Evolutionary conservation across 2,113 vertebrate species (phyloP).

Genomic region (Corythornis vintsioides): DNA sequence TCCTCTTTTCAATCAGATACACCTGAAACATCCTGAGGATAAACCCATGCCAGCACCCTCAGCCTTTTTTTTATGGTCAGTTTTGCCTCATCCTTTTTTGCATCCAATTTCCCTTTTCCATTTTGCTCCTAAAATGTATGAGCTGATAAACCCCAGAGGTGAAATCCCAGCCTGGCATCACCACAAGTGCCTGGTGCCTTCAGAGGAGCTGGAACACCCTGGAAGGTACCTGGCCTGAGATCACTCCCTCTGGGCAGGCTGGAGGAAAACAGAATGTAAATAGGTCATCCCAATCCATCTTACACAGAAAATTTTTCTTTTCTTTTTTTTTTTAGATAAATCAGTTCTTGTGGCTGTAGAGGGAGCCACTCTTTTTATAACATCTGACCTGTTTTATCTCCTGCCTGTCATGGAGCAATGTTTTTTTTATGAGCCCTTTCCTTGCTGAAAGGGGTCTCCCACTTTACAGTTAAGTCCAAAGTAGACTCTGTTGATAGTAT

Average conservation of each 20-base stretch:
- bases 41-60: background rate
- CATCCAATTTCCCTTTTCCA: background rate
- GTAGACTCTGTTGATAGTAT: background rate
- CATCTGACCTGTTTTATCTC: conserved; percentile 13
- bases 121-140: background rate
- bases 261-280: background rate
- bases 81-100: background rate
- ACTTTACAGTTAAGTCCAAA: background rate
- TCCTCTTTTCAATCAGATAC: background rate
- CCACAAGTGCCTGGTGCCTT: background rate
- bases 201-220: background rate
- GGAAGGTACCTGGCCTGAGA: background rate
- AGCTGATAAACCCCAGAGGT: background rate
- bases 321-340: background rate
- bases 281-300: background rate
- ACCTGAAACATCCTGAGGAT: background rate
- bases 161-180: background rate
- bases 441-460: background rate
- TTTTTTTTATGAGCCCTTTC: background rate
- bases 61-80: background rate
- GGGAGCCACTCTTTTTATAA: background rate
- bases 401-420: background rate
- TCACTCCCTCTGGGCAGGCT: background rate
- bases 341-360: background rate
- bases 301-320: background rate